These are phyloP conservation scores for Parasteatoda lunata DNA, from an alignment of 2,888 invertebrate genomes.

Conservation along the genomic window DNA sequence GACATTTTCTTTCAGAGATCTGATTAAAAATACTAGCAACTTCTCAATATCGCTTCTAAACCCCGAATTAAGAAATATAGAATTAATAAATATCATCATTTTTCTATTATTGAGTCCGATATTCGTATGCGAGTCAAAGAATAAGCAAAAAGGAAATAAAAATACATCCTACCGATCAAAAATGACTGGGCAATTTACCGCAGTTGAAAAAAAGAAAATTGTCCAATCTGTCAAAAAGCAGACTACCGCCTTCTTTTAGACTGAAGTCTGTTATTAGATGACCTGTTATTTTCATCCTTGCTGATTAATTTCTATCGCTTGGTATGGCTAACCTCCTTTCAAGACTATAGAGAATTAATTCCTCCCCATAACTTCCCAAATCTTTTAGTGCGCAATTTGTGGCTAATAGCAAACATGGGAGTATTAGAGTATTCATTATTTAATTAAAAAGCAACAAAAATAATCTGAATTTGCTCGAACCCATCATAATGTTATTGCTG, in stretches of 20 bases:
- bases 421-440: constrained; percentile 3
- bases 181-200: not conserved
- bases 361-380: constrained; percentile 26
- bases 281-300: constrained; percentile 45
- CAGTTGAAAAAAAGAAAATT: constrained; percentile 15
- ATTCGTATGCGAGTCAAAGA: constrained; percentile 36
- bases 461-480: not conserved
- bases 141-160: constrained; percentile 20
- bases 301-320: constrained; percentile 53
- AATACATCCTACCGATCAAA: not conserved
- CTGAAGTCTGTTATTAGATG: constrained; percentile 47
- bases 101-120: too few relatives aligned
- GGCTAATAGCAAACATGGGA: constrained; percentile 12
- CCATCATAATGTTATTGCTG: not conserved
- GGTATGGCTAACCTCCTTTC: constrained; percentile 2
- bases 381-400: constrained; percentile 26
- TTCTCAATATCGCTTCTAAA: too few relatives aligned
- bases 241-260: constrained; percentile 22
- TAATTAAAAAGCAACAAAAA: constrained; percentile 3
- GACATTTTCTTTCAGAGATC: too few relatives aligned
- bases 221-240: constrained; percentile 37
- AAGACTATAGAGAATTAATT: constrained; percentile 30
- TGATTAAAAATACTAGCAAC: too few relatives aligned
- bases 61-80: too few relatives aligned
- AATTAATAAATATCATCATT: too few relatives aligned